Conservation (phyloP, 2,797 vertebrate genomes). For the Bovichtus diacanthus region DNA sequence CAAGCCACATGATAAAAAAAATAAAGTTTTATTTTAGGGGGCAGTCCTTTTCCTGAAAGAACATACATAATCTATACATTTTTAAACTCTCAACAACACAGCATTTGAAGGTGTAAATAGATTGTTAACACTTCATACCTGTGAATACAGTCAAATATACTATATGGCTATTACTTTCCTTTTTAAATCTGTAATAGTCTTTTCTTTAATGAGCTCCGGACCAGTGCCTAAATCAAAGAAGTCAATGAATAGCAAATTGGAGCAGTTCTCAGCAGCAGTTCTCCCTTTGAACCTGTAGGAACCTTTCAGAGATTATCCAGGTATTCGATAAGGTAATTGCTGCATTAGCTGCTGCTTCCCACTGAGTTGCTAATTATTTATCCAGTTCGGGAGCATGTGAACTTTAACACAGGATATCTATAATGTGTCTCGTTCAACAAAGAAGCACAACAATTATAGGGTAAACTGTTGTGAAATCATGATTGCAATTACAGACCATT, state of each 20-base stretch:
- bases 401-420: slow-evolving; percentile 37
- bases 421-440: slow-evolving; percentile 22
- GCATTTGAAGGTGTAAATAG: not conserved
- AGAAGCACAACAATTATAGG: slow-evolving; percentile 10
- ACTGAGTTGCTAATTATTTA: slow-evolving; percentile 71
- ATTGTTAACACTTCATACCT: not conserved
- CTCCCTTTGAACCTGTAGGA: slow-evolving; percentile 57
- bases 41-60: not conserved
- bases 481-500: slow-evolving; percentile 43
- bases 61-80: not conserved
- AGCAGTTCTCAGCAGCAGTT: slow-evolving; percentile 42
- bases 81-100: not conserved
- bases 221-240: slow-evolving; percentile 58
- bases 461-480: slow-evolving; percentile 33
- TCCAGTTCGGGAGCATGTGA: slow-evolving; percentile 35
- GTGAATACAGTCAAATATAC: not conserved
- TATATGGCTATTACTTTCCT: not conserved
- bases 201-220: slow-evolving; percentile 67
- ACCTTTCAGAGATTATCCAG: slow-evolving; percentile 73
- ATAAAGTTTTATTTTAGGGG: too few relatives aligned
- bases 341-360: slow-evolving; percentile 62
- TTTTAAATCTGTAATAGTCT: slow-evolving; percentile 39
- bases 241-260: slow-evolving; percentile 61
- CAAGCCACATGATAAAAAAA: not conserved
- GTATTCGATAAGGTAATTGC: slow-evolving; percentile 70